Evolutionary conservation across 1,140 invertebrate genomes (phyloP).

Genomic region (Cydia splendana): DNA sequence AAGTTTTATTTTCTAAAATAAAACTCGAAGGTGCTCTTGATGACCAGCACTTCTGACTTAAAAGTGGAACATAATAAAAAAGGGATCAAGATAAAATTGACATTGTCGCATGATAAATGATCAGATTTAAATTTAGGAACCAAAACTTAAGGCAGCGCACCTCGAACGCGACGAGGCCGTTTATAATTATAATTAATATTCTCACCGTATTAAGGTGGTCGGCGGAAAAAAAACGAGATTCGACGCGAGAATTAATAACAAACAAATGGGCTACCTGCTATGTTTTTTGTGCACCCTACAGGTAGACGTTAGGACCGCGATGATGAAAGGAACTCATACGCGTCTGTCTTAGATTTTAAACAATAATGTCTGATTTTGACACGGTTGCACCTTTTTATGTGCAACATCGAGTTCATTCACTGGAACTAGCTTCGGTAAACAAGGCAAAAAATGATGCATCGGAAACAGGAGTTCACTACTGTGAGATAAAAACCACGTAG

Average conservation of each 20-base stretch:
- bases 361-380: constrained; percentile 72
- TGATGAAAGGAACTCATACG: constrained; percentile 74
- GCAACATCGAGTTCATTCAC: constrained; percentile 63
- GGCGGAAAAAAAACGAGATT: constrained; percentile 68
- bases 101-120: constrained; percentile 78
- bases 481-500: constrained; percentile 27
- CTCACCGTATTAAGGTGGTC: constrained; percentile 76
- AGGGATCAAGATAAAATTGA: constrained; percentile 67
- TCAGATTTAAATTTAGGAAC: constrained; percentile 75
- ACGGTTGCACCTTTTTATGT: constrained; percentile 71
- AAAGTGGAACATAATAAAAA: constrained; percentile 59
- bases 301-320: constrained; percentile 58
- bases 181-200: constrained; percentile 80
- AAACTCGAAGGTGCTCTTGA: constrained; percentile 26
- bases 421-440: constrained; percentile 56
- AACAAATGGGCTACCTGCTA: constrained; percentile 79
- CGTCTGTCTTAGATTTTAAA: constrained; percentile 74
- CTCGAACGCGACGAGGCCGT: constrained; percentile 71
- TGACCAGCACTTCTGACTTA: constrained; percentile 14
- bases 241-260: constrained; percentile 79
- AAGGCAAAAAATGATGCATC: constrained; percentile 49
- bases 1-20: constrained; percentile 28
- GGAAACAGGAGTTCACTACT: constrained; percentile 54
- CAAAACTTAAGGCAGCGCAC: constrained; percentile 59
- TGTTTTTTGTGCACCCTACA: constrained; percentile 76